Evolutionary conservation across 2,113 vertebrate genomes (phyloP).

Genomic region (Amphilophus citrinellus): DNA sequence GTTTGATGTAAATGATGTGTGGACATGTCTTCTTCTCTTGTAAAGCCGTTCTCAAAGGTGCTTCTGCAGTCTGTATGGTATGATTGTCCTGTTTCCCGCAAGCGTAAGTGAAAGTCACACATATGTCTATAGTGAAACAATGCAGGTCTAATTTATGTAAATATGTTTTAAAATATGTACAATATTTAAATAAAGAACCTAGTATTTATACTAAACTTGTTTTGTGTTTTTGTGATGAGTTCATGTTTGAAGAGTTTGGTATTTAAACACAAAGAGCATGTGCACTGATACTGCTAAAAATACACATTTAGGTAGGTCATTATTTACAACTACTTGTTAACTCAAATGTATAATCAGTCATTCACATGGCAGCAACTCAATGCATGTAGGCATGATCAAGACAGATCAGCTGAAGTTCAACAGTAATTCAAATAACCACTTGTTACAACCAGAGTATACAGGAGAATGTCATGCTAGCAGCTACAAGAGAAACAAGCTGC

Average conservation of each 20-base stretch:
- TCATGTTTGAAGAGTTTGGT: neutral
- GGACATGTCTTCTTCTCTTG: constrained; percentile 22
- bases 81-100: constrained; percentile 68
- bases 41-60: constrained; percentile 70
- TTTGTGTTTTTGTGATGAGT: neutral
- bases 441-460: neutral
- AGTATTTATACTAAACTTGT: constrained; percentile 81
- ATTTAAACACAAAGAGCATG: neutral
- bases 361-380: neutral
- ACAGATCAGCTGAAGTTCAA: neutral
- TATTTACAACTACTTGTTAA: neutral
- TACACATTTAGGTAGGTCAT: neutral
- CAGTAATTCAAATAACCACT: no score
- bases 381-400: neutral
- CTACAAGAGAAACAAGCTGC: no score
- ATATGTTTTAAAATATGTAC: constrained; percentile 84
- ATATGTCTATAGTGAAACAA: constrained; percentile 76
- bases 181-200: constrained; percentile 86
- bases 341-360: neutral
- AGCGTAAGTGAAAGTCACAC: constrained; percentile 64
- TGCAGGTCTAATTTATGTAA: constrained; percentile 82
- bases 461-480: neutral
- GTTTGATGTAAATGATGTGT: constrained; percentile 54
- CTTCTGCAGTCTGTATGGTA: constrained; percentile 75
- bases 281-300: neutral